Base-by-base conservation (phyloP, 2,888 invertebrate species). In the Pheosia tremula region DNA sequence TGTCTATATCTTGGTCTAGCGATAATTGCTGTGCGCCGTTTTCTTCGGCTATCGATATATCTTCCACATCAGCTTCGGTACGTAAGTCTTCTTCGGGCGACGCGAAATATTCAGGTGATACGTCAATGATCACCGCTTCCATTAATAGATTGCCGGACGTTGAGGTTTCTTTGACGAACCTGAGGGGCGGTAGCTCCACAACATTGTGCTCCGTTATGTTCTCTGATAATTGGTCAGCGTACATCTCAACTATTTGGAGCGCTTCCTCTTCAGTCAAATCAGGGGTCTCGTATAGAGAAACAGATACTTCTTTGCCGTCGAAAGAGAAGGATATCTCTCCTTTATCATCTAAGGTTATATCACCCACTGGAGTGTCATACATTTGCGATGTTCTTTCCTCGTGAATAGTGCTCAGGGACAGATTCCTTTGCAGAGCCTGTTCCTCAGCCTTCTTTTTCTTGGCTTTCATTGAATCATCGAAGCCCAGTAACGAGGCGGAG, bases 231-330 rank as follows among this genome's bases (percentile, higher is more conserved):
- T 98, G 98, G 83, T 98, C 98, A 0, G 98, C 98, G 81, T 98
- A 98, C 97, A 98, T 98, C 94, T 98, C 98, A 0, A 98, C 97
- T 77, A 98, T 97, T 90, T 98, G 97, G 45, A 98, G 93, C 0
- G 98, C 98, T 91, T 98, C 98, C 86, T 98, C 97, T 87, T 98
- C 98, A 0, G 98, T 98, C 58, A 98, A 93, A 89, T 98, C 98
- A 0, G 98, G 98, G 0, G 98, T 98, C 91, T 98, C 98, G 80
- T 98, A 98, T 3, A 98, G 89, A 4, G 98, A 98, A 0, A 98
- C 97, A 0, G 98, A 98, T 0, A 98, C 97, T 90, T 98, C 98
- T 89, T 97, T 97, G 3, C 98, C 98, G 78, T 98, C 98, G 73
- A 98, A 98, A 3, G 97, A 98, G 81, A 98, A 98, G 0, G 98